Evolutionary conservation across 2,113 vertebrate species (phyloP).

Genomic region (Mobula hypostoma): DNA sequence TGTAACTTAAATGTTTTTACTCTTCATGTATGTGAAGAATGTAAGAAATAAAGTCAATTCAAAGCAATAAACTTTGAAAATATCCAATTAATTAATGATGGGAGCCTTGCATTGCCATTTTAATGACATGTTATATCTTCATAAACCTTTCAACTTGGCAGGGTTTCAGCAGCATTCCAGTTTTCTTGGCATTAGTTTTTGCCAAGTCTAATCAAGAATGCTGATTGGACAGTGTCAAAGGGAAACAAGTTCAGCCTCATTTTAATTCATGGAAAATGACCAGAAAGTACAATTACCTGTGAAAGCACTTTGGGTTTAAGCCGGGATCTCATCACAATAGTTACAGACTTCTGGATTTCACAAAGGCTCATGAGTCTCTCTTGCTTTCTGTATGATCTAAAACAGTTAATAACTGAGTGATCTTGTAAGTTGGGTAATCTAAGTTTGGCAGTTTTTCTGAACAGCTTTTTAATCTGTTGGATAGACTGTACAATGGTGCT

Average conservation of each 20-base stretch:
- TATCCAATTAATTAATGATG: not conserved
- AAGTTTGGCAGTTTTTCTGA: not conserved
- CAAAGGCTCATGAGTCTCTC: not conserved
- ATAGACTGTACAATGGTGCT: not conserved
- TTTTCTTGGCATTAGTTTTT: not conserved
- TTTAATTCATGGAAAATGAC: not conserved
- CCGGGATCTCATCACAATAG: not conserved
- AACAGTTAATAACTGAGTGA: not conserved
- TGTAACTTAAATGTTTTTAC: too few relatives aligned
- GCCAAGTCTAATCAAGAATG: not conserved
- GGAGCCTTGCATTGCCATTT: not conserved
- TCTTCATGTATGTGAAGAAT: too few relatives aligned
- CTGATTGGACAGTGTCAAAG: not conserved
- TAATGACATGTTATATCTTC: not conserved
- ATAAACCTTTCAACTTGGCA: not conserved
- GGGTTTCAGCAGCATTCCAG: not conserved
- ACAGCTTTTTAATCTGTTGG: not conserved
- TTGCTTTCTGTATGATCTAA: not conserved
- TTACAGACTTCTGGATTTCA: not conserved
- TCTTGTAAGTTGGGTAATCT: not conserved
- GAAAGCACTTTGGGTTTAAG: not conserved
- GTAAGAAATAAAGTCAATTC: too few relatives aligned
- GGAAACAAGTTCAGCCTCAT: not conserved
- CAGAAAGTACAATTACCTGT: not conserved
- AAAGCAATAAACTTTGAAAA: not conserved